Conservation (phyloP, 2,797 vertebrate species). For the Ara ararauna region DNA sequence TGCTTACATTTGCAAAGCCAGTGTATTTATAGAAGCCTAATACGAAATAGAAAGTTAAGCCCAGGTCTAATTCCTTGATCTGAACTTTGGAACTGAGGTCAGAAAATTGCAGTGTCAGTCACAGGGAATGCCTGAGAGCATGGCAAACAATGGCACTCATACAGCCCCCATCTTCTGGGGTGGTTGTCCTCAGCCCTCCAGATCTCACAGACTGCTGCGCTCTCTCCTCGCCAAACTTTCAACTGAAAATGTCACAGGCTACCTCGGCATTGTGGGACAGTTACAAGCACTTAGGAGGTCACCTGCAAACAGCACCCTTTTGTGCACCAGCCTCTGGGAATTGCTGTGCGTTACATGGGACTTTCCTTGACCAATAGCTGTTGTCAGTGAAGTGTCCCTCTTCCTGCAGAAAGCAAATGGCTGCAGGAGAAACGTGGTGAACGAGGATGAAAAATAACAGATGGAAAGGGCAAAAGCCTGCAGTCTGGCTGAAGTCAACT, state of each 20-base stretch:
- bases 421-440: neutral
- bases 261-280: neutral
- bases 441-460: neutral
- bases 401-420: neutral
- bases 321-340: neutral
- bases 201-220: neutral
- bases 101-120: slow-evolving; percentile 52
- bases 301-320: rapidly evolving
- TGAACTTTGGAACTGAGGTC: slow-evolving; percentile 40
- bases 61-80: slow-evolving; percentile 11
- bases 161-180: neutral
- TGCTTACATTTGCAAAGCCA: slow-evolving; percentile 5
- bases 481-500: neutral
- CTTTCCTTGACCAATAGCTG: neutral
- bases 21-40: slow-evolving; percentile 54
- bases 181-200: neutral
- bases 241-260: neutral
- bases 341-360: rapidly evolving
- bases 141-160: neutral
- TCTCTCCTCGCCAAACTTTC: neutral
- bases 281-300: neutral
- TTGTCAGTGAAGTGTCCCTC: neutral
- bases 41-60: slow-evolving; percentile 55
- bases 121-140: neutral
- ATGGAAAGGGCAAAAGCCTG: neutral